These are phyloP conservation scores for Macrosiphum euphorbiae DNA, from an alignment of 2,888 invertebrate species.

Conservation along the genomic window DNA sequence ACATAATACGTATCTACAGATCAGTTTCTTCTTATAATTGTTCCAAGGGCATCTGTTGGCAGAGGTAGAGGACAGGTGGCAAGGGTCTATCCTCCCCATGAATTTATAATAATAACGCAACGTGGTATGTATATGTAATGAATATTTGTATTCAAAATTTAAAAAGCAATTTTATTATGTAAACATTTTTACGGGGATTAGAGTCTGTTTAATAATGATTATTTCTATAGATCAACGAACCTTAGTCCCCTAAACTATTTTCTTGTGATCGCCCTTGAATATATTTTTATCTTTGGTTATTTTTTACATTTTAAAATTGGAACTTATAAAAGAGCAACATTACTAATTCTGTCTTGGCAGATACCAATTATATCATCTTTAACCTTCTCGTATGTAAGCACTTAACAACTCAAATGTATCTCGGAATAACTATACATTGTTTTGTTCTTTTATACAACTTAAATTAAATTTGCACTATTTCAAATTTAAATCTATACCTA, in stretches of 20 bases:
- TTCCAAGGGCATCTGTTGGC: background rate
- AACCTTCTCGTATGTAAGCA: background rate
- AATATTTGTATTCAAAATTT: background rate
- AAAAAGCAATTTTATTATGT: constrained; percentile 10
- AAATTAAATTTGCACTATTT: background rate
- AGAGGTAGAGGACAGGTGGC: background rate
- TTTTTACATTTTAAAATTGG: background rate
- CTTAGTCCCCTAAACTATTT: background rate
- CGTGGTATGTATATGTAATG: background rate
- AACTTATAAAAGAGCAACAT: background rate
- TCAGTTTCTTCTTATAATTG: background rate
- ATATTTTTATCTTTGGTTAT: constrained; percentile 45
- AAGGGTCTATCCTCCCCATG: background rate
- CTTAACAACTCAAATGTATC: background rate
- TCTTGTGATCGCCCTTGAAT: constrained; percentile 34
- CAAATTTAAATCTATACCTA: background rate
- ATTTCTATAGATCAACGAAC: constrained; percentile 2
- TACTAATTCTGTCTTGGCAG: background rate
- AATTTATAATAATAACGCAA: background rate
- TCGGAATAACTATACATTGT: background rate
- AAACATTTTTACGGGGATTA: background rate
- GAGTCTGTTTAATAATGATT: constrained; percentile 11
- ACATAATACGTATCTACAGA: background rate
- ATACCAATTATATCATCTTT: constrained; percentile 11
- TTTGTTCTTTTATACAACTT: background rate